Conservation (phyloP, 2,888 invertebrate genomes). For the Pachycephus smyrnensis region DNA sequence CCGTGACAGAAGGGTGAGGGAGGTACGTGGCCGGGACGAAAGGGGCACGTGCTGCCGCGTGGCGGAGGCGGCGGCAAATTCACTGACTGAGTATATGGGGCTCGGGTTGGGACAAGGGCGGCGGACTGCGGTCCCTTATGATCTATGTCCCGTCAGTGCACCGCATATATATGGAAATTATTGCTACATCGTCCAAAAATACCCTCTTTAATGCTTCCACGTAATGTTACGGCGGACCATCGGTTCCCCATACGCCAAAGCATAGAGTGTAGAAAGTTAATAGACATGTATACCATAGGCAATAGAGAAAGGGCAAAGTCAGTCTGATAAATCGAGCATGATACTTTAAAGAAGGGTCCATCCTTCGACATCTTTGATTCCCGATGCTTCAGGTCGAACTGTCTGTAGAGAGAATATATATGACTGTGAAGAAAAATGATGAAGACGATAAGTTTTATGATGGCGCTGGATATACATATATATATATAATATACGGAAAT, state of each 20-base stretch:
- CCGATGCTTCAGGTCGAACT: background rate
- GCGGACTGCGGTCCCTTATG: constrained; percentile 37
- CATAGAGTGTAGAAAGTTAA: background rate
- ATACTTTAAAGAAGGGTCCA: background rate
- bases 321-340: background rate
- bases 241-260: background rate
- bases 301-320: background rate
- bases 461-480: background rate
- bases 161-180: constrained; percentile 46
- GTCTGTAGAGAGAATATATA: background rate
- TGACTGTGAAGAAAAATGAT: background rate
- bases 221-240: constrained; percentile 23
- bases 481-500: background rate
- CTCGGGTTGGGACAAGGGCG: background rate
- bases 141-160: constrained; percentile 55
- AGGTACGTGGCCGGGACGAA: background rate
- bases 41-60: constrained; percentile 29
- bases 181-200: constrained; percentile 47
- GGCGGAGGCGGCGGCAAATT: constrained; percentile 17
- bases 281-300: background rate
- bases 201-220: constrained; percentile 37
- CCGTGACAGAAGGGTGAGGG: background rate
- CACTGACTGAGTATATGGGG: background rate
- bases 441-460: background rate
- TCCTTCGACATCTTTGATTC: background rate